Evolutionary conservation across 2,113 vertebrate genomes (phyloP).

Genomic region (Nanorana parkeri): DNA sequence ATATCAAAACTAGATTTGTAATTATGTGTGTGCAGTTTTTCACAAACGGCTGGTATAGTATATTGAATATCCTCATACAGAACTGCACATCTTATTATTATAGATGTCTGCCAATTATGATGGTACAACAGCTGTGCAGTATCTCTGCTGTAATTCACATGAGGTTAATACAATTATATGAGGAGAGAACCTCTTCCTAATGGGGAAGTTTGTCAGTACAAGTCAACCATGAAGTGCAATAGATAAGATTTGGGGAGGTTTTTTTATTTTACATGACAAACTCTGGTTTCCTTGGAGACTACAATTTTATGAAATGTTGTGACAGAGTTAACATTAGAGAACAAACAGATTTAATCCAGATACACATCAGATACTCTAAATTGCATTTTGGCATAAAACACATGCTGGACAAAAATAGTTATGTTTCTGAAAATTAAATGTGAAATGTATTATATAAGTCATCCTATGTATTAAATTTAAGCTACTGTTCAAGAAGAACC

Average conservation of each 20-base stretch:
- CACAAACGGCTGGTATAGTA: not conserved
- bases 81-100: conserved; percentile 39
- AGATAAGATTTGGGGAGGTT: not conserved
- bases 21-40: not conserved
- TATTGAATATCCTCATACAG: not conserved
- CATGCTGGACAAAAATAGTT: not conserved
- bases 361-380: not conserved
- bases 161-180: conserved; percentile 38
- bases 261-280: conserved; percentile 25
- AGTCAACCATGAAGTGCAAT: conserved; percentile 32
- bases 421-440: not conserved
- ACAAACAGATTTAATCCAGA: not conserved
- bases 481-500: too few species aligned
- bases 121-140: conserved; percentile 19
- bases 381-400: not conserved
- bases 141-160: conserved; percentile 18
- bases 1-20: too few species aligned
- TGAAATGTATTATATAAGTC: too few species aligned
- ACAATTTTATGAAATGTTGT: conserved; percentile 42
- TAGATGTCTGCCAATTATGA: conserved; percentile 11
- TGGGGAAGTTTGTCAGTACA: conserved; percentile 14
- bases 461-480: too few species aligned
- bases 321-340: conserved; percentile 11
- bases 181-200: conserved; percentile 32
- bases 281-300: conserved; percentile 29